These are phyloP conservation scores for Oithona nana DNA, from an alignment of 2,888 invertebrate genomes.

Conservation along the genomic window DNA sequence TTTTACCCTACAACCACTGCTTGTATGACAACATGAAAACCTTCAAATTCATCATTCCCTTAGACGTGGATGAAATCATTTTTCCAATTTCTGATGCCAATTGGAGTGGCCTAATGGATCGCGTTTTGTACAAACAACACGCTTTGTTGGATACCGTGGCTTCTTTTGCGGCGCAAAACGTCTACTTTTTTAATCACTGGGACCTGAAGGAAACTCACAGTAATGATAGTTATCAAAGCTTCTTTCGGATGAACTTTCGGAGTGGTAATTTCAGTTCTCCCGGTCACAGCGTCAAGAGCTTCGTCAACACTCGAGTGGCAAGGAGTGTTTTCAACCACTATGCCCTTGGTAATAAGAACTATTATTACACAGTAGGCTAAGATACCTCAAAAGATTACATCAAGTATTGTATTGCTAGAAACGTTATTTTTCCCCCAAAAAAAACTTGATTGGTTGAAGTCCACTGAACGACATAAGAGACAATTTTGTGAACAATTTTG, in stretches of 20 bases:
- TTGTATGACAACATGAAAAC: not conserved
- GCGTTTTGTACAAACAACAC: not conserved
- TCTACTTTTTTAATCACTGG: not conserved
- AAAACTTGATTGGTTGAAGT: too few relatives aligned
- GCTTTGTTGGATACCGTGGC: not conserved
- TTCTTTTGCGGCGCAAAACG: not conserved
- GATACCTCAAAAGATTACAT: too few relatives aligned
- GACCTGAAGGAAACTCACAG: not conserved
- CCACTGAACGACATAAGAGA: too few relatives aligned
- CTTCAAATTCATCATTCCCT: not conserved
- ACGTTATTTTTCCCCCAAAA: too few relatives aligned
- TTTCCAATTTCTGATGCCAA: not conserved
- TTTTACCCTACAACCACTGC: slow-evolving; percentile 2
- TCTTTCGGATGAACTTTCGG: not conserved
- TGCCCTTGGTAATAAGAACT: too few relatives aligned
- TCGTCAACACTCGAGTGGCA: not conserved
- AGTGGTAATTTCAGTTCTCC: not conserved
- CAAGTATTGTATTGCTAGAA: too few relatives aligned
- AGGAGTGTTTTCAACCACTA: not conserved
- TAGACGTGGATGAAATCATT: not conserved
- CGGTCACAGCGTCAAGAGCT: not conserved
- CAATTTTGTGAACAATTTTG: too few relatives aligned
- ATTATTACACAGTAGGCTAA: too few relatives aligned
- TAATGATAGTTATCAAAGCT: not conserved
- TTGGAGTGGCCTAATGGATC: not conserved